Evolutionary conservation across 2,888 invertebrate species (phyloP).

Genomic region (Scrobipalpa atriplicella): DNA sequence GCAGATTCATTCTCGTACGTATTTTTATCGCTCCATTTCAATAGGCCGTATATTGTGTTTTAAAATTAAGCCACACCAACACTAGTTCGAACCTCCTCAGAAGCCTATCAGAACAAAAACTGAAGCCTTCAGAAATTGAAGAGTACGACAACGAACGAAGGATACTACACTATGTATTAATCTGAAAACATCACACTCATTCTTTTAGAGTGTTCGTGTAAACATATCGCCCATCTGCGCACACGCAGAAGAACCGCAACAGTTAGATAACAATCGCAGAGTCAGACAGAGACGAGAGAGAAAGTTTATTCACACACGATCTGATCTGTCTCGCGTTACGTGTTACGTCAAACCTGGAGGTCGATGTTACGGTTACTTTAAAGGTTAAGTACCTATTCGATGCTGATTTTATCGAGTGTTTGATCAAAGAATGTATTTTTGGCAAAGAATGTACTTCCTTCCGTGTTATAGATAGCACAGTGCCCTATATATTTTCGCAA

Average conservation of each 20-base stretch:
- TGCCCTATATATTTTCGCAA: too few relatives aligned
- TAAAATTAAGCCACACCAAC: too few relatives aligned
- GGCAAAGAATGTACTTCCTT: not conserved
- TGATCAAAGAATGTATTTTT: not conserved
- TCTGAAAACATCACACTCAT: not conserved
- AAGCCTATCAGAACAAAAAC: too few relatives aligned
- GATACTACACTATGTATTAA: too few relatives aligned
- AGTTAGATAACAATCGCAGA: slow-evolving; percentile 30
- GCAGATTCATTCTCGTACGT: too few relatives aligned
- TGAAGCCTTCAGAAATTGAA: too few relatives aligned
- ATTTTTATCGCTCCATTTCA: too few relatives aligned
- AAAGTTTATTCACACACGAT: slow-evolving; percentile 28
- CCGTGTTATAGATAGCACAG: too few relatives aligned
- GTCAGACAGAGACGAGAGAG: slow-evolving; percentile 29
- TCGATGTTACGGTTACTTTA: slow-evolving; percentile 22
- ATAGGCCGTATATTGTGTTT: too few relatives aligned
- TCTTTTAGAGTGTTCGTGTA: not conserved
- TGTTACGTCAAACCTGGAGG: slow-evolving; percentile 19
- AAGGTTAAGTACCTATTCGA: slow-evolving; percentile 5
- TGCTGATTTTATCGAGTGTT: not conserved
- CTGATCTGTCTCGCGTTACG: slow-evolving; percentile 13
- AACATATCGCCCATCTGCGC: not conserved
- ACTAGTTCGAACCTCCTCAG: too few relatives aligned
- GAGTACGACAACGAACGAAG: too few relatives aligned
- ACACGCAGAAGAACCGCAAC: slow-evolving; percentile 21